These are phyloP conservation scores for Anguilla obscura DNA, from an alignment of 2,797 vertebrate species.

Conservation along the genomic window DNA sequence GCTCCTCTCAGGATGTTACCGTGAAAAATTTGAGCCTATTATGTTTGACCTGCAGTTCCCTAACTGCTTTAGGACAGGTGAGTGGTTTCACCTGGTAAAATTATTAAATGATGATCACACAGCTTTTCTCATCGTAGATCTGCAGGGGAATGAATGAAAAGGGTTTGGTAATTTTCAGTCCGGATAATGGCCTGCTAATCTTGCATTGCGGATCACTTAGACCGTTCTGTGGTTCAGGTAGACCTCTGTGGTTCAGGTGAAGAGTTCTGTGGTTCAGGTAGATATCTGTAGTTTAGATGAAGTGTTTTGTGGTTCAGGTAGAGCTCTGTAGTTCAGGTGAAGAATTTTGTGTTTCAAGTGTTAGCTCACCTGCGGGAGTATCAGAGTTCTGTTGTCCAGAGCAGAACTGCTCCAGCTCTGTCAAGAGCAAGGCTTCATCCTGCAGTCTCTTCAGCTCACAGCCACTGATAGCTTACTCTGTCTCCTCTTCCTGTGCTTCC, in stretches of 20 bases:
- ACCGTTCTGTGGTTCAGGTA: too few species aligned
- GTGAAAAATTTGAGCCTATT: background rate
- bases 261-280: too few species aligned
- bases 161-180: background rate
- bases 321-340: too few species aligned
- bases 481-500: background rate
- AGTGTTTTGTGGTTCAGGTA: too few species aligned
- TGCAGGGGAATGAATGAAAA: background rate
- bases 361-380: too few species aligned
- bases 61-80: background rate
- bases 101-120: background rate
- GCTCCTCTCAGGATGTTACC: background rate
- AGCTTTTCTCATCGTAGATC: background rate
- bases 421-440: background rate
- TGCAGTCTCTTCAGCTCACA: background rate
- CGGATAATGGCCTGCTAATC: background rate
- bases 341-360: too few species aligned
- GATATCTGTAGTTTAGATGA: too few species aligned
- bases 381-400: background rate
- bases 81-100: background rate
- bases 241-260: background rate
- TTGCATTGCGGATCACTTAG: too few species aligned
- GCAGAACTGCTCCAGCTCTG: background rate
- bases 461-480: background rate
- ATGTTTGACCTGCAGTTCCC: background rate